phyloP scores from a whole-genome alignment of 2,113 vertebrate genomes.

The Pedetes capensis region DNA sequence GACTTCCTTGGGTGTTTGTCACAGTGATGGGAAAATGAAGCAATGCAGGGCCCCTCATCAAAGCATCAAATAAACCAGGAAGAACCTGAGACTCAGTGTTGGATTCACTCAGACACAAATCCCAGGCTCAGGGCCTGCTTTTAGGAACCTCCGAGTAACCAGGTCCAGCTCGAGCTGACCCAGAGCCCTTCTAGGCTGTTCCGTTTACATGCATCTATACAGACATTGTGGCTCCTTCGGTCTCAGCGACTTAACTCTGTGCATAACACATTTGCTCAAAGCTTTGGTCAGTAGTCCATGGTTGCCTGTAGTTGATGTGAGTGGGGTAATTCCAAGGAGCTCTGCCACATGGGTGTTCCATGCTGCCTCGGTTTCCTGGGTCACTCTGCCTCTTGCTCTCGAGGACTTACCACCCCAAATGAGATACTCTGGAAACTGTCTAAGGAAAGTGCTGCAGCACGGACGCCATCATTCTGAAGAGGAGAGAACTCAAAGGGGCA shows the following conservation, averaged over 20 bases:
- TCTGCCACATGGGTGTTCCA: not conserved
- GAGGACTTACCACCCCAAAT: not conserved
- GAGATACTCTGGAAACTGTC: not conserved
- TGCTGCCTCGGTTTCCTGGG: not conserved
- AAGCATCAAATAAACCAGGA: not conserved
- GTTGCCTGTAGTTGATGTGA: not conserved
- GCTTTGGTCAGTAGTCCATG: not conserved
- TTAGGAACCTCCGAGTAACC: not conserved
- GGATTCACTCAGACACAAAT: too few species aligned
- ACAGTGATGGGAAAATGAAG: not conserved
- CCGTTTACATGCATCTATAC: not conserved
- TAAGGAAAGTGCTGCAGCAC: not conserved
- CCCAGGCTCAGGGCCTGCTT: too few species aligned
- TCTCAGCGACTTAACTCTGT: slow-evolving; percentile 5
- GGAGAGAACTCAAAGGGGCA: not conserved
- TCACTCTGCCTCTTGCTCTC: not conserved
- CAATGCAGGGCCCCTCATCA: not conserved
- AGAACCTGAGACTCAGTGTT: not conserved
- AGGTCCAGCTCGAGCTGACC: not conserved
- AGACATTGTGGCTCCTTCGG: not conserved
- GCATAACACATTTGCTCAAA: not conserved
- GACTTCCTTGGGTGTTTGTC: not conserved
- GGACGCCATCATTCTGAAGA: not conserved
- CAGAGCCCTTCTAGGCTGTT: not conserved
- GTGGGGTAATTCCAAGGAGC: not conserved